Percentiles rank a stretch among this genome's conserved stretches.
Evolutionary conservation across 92 coral and sea anemone genomes (phyloP).

Genomic region (Zoanthus sociatus): DNA sequence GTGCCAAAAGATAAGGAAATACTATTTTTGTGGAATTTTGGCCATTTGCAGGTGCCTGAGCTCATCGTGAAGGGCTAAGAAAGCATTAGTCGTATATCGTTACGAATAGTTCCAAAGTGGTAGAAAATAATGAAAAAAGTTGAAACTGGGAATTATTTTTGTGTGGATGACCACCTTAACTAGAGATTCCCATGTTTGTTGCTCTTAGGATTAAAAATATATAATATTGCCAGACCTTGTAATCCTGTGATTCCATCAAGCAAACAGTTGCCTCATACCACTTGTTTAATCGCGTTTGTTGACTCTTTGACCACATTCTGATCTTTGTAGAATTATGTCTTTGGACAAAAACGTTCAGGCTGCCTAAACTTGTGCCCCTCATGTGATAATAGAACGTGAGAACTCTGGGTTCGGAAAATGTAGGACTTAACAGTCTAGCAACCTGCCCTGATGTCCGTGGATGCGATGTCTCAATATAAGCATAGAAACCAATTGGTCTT

Average conservation of each 20-base stretch:
- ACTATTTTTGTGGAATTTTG: too few species aligned
- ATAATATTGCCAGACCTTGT: background rate
- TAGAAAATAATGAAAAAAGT: too few species aligned
- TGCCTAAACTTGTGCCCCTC: conserved; percentile 15
- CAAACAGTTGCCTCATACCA: conserved; percentile 9
- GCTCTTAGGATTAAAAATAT: background rate
- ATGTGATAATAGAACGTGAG: conserved; percentile 29
- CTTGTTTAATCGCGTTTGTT: background rate
- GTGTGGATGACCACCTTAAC: too few species aligned
- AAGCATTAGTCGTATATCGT: too few species aligned
- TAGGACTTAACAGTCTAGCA: conserved; percentile 19
- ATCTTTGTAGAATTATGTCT: background rate
- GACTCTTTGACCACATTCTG: conserved; percentile 1
- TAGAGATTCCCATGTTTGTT: background rate
- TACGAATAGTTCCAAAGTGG: too few species aligned
- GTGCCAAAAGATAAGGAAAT: too few species aligned
- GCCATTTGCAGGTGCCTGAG: too few species aligned
- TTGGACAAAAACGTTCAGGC: background rate
- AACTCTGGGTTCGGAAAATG: background rate
- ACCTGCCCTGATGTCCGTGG: background rate
- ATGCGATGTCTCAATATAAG: conserved; percentile 15
- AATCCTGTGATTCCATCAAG: background rate
- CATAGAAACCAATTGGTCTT: background rate
- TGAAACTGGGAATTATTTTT: too few species aligned
- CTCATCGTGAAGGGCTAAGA: too few species aligned